Evolutionary conservation across 2,888 invertebrate genomes (phyloP), one percentile per base, ranked within the genome.

Genomic region (Leuctra nigra): DNA sequence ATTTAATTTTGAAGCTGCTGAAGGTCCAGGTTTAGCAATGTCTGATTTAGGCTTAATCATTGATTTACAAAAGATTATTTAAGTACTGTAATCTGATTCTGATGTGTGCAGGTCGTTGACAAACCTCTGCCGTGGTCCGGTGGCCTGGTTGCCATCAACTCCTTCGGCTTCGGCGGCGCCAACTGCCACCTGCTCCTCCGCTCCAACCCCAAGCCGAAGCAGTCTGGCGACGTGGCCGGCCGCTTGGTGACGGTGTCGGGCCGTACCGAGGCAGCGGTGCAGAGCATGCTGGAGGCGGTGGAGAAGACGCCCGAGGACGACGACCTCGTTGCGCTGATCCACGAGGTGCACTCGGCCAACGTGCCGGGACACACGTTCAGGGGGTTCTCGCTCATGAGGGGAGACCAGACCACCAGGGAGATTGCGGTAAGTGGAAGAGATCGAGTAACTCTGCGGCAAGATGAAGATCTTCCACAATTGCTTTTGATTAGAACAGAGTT

Each of bases 151-250:
- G 96, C 87, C 20, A 74, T 99, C 25, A 99, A 98, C 76, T 96
- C 96, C 7, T 99, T 99, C 73, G 98, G 98, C 16, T 98, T 98
- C 74, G 98, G 98, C 61, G 99, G 99, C 55, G 92, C 94, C 41
- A 95, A 95, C 73, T 93, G 91, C n/a, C 95, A 96, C 73, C 75
- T 92, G 1, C 78, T 96, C 63, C 77, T 96, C 13, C 84, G 86
- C 69, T 87, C 91, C 4, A 85, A 89, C 70, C 81, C 84, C 1
- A 84, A 84, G 68, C 83, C 81, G 4, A 84, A 82, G 68, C 71
- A 77, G 50, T 73, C 80, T 13, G 69, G 77, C 39, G 79, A 76
- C 64, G 67, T 14, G 50, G 35, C 14, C 18, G 18, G 35, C n/a
- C 35, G 22, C 20, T 73, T 93, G 36, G 80, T 91, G 53, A 75